Evolutionary conservation across 1,140 invertebrate species (phyloP), one percentile per base, ranked within the genome.

Genomic region (Teleopsis dalmanni): DNA sequence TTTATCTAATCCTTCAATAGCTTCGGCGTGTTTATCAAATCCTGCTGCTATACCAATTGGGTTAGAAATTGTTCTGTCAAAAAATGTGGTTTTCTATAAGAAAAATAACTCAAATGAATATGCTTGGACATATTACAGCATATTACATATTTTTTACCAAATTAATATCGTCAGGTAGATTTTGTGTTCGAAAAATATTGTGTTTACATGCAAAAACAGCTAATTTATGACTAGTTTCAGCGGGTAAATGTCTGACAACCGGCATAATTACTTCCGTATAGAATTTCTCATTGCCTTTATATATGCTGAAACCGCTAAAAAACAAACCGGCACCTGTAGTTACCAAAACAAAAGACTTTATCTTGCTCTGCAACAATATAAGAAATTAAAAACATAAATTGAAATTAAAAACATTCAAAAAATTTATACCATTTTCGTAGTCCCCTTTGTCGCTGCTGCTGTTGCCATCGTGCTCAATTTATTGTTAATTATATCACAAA

Each of bases 11-110:
- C 89, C 88, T 51, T 81, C 70, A 2, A 97, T 76, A 21, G 89
- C 91, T 76, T 98, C 91, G 9, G 82, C 95, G 73, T 98, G 83
- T 70, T 99, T 99, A 70, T 99, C 96, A 76, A 98, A 98, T 3
- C 96, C 96, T 52, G 96, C 96, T 38, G 95, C 95, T 57, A 98
- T 83, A 25, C 96, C 96, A 59, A 99, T 64, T 1, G 95, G 95
- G 76, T 95, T 97, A 50, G 74, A 73, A 40, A 98, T 83, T 14
- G 84, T 60, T 50, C 83, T 68, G 21, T 79, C 78, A 62, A 88
- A 85, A 25, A 96, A 72, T 37, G 72, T 78, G 0, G 82, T 83
- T 63, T 78, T 77, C 82, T 87, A 38, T 66, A 23, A 29, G 10
- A 31, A 29, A 27, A 63, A 35, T 27, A 22, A 13, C n/a, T 41